Base-by-base conservation (phyloP, 1,140 invertebrate species). In the Oreohelix idahoensis region DNA sequence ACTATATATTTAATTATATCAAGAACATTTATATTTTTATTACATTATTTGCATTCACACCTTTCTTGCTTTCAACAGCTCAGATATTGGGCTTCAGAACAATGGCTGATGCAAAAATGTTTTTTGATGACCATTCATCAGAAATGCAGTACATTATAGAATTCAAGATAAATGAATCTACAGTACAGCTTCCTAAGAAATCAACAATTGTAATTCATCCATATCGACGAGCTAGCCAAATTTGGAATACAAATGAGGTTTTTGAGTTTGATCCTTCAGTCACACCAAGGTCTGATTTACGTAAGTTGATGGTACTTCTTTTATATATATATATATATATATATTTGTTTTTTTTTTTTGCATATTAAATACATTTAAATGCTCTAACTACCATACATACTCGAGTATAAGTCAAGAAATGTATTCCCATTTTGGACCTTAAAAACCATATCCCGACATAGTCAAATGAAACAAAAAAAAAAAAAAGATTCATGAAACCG, bases 121-220 rank as follows among this genome's bases (percentile, higher is more conserved):
- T 58, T 58, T 58, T 58, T n/a, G 10, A 58, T 20, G 53, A 58
- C 1, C 53, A 58, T 58, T 23, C 53, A 11, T 58, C 53, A 58
- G 53, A 58, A 58, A 51, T 78, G 76, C 23, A 1, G 15, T 36
- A 51, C 29, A 63, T 78, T 20, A 78, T 78, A 23, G 76, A 78
- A 39, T 78, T 78, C 23, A 32, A 36, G n/a, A 29, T 78, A 10
- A 39, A 58, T 78, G 76, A 32, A 53, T 53, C 51, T n/a, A 38
- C 51, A 32, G 49, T n/a, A 36, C 29, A 53, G 32, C 49, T 78
- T 26, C 76, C 76, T 36, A 63, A 58, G n/a, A 29, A 10, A 29
- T 1, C 20, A 1, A 36, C 76, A 11, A 49, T 78, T 29, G 49
- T 78, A 13, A 32, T 78, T 35, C 76, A 78, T 39, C 76, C 76